Conservation (phyloP, 2,797 vertebrate species). For the Neomorphus geoffroyi region DNA sequence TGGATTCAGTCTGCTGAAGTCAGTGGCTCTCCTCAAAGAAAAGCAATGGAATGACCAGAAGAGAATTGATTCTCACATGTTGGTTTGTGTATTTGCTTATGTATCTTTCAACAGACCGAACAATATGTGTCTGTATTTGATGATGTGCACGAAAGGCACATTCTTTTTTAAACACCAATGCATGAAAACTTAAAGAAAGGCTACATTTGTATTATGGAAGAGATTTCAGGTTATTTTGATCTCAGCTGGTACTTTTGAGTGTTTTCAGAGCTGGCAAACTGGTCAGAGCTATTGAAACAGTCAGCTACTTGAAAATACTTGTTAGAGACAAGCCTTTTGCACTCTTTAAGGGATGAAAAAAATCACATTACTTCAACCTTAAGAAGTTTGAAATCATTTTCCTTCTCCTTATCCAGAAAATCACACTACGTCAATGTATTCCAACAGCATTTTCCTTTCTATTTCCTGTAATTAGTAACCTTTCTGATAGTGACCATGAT, state of each 20-base stretch:
- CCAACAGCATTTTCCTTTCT: background rate
- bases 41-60: background rate
- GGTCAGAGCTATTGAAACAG: background rate
- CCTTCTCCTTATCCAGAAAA: background rate
- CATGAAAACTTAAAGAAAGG: background rate
- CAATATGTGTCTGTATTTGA: background rate
- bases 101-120: background rate
- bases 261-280: background rate
- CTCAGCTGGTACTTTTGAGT: background rate
- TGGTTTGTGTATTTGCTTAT: background rate
- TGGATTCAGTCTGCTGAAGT: background rate
- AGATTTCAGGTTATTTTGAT: constrained; percentile 16
- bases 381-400: background rate
- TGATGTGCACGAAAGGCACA: background rate
- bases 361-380: background rate
- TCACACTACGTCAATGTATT: constrained; percentile 25
- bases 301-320: background rate
- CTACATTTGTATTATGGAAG: background rate
- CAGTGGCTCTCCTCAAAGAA: background rate
- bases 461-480: constrained; percentile 4
- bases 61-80: background rate
- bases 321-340: background rate
- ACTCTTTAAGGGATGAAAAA: background rate
- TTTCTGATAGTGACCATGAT: constrained; percentile 43
- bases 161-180: background rate